These are phyloP conservation scores for Pyrgilauda ruficollis DNA, from an alignment of 2,113 vertebrate genomes.

Conservation along the genomic window DNA sequence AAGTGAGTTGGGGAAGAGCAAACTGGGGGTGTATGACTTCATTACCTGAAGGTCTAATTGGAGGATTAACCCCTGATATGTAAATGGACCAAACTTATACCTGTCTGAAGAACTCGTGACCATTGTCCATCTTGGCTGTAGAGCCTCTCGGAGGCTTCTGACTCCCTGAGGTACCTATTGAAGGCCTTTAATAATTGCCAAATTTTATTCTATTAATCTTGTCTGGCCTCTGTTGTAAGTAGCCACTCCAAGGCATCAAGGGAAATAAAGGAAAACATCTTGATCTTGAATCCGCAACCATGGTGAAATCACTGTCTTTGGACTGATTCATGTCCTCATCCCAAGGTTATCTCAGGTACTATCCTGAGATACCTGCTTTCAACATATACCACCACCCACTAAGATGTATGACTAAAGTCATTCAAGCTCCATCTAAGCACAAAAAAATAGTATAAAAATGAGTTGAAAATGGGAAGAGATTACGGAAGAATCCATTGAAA, in stretches of 20 bases:
- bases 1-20: not conserved
- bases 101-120: not conserved
- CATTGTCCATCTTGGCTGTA: not conserved
- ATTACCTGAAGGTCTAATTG: not conserved
- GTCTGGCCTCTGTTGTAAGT: not conserved
- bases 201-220: not conserved
- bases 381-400: not conserved
- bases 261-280: not conserved
- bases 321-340: not conserved
- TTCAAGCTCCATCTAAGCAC: not conserved
- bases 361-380: not conserved
- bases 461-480: not conserved
- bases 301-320: not conserved
- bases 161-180: not conserved
- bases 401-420: not conserved
- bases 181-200: not conserved
- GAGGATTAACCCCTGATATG: not conserved
- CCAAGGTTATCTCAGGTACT: not conserved
- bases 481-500: not conserved
- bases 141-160: not conserved
- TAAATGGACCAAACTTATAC: not conserved
- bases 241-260: not conserved
- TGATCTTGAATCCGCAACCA: not conserved
- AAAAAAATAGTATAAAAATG: not conserved
- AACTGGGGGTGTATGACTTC: not conserved